Evolutionary conservation across 2,113 vertebrate genomes (phyloP).

Genomic region (Eira barbara): DNA sequence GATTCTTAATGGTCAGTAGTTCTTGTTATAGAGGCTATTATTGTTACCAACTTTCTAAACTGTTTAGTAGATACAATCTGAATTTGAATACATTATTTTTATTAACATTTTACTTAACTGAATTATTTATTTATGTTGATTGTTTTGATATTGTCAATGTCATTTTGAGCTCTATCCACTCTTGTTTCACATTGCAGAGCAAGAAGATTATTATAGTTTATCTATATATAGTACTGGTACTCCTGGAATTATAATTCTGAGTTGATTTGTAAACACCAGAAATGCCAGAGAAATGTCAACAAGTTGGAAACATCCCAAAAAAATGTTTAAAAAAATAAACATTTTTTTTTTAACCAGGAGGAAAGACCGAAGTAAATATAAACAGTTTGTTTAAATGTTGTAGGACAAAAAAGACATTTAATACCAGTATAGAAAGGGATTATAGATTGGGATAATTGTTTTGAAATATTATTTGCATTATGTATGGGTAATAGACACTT

Average conservation of each 20-base stretch:
- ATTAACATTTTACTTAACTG: background rate
- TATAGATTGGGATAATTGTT: background rate
- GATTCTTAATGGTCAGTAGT: background rate
- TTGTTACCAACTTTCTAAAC: background rate
- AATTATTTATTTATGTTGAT: background rate
- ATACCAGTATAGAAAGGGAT: background rate
- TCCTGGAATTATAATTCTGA: background rate
- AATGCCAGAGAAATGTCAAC: constrained; percentile 27
- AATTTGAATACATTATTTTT: background rate
- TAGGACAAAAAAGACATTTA: background rate
- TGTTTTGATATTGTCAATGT: background rate
- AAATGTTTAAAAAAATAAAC: background rate
- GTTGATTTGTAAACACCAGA: background rate
- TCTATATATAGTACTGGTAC: constrained; percentile 2
- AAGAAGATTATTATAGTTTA: background rate
- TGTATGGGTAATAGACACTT: background rate
- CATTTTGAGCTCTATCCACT: background rate
- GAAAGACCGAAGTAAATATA: constrained; percentile 27
- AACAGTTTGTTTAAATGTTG: constrained; percentile 25
- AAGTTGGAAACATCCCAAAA: background rate
- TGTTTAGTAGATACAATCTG: background rate
- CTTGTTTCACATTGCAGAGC: background rate
- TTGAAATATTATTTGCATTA: background rate
- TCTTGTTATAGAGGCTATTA: background rate
- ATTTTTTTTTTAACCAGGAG: background rate